Conservation (phyloP, 2,888 invertebrate genomes). For the Erebia aethiops region DNA sequence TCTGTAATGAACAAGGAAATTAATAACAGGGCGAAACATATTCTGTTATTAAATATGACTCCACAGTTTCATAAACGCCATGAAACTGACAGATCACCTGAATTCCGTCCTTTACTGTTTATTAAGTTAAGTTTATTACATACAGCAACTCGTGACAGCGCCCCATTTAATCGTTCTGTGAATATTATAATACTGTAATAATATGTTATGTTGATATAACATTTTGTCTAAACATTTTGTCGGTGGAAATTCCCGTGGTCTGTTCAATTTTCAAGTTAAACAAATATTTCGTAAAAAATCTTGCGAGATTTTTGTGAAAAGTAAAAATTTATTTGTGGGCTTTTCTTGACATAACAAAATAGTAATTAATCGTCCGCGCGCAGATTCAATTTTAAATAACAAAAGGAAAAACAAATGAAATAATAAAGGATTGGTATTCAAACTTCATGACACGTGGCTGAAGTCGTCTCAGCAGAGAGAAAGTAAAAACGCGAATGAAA, state of each 20-base stretch:
- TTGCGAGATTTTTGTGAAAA: neutral
- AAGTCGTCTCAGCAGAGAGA: slow-evolving; percentile 17
- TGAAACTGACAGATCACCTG: slow-evolving; percentile 57
- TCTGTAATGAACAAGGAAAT: slow-evolving; percentile 44
- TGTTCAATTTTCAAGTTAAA: neutral
- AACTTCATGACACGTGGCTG: slow-evolving; percentile 16
- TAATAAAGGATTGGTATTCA: slow-evolving; percentile 11
- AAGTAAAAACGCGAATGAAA: slow-evolving; percentile 34
- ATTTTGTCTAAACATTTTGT: neutral
- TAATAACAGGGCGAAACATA: slow-evolving; percentile 47
- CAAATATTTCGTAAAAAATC: neutral
- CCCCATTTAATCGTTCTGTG: slow-evolving; percentile 15
- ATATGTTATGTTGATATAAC: slow-evolving; percentile 10
- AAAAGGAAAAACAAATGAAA: neutral
- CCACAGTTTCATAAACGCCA: slow-evolving; percentile 46
- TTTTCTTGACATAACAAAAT: neutral
- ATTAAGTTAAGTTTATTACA: slow-evolving; percentile 57
- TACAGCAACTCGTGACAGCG: slow-evolving; percentile 22
- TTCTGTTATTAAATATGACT: slow-evolving; percentile 47
- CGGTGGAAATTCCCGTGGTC: neutral
- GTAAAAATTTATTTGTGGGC: too few species aligned
- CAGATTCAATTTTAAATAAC: neutral
- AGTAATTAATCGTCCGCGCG: neutral
- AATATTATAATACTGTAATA: slow-evolving; percentile 16
- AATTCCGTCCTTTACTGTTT: slow-evolving; percentile 54